Percentiles rank a stretch among this genome's conserved stretches.
phyloP scores from a whole-genome alignment of 2,113 vertebrate species.

The Peromyscus maniculatus region DNA sequence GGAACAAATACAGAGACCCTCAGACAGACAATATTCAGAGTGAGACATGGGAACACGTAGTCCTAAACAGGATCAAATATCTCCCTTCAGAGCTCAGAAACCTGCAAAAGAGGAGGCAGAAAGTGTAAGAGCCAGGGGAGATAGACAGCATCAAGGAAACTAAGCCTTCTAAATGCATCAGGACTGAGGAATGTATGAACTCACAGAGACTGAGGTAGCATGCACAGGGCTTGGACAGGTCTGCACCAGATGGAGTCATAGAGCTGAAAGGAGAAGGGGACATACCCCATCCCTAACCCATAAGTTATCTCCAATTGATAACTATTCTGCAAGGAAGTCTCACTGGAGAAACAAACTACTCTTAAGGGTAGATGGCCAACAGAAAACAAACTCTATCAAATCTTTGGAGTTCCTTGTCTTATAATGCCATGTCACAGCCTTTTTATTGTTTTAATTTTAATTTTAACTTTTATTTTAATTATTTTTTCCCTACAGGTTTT shows the following conservation, averaged over 20 bases:
- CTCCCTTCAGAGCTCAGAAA: neutral
- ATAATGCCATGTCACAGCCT: neutral
- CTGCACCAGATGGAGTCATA: neutral
- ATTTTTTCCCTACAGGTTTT: neutral
- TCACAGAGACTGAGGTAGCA: neutral
- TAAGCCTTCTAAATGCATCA: neutral
- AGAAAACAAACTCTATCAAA: neutral
- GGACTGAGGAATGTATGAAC: neutral
- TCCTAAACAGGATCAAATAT: neutral
- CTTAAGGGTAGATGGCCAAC: neutral
- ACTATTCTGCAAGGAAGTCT: neutral
- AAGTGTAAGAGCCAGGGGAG: neutral
- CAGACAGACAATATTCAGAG: neutral
- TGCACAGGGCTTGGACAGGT: rapidly evolving
- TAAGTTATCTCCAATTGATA: neutral
- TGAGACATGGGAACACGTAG: neutral
- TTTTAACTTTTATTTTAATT: neutral
- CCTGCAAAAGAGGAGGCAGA: neutral
- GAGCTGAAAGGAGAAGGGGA: neutral
- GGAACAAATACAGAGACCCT: neutral
- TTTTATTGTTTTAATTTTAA: neutral
- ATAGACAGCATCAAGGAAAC: neutral
- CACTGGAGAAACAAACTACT: neutral
- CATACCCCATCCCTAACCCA: neutral
- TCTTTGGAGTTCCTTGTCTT: neutral